Base-by-base conservation (phyloP, 2,888 invertebrate species). In the Stegophylla sp. region DNA sequence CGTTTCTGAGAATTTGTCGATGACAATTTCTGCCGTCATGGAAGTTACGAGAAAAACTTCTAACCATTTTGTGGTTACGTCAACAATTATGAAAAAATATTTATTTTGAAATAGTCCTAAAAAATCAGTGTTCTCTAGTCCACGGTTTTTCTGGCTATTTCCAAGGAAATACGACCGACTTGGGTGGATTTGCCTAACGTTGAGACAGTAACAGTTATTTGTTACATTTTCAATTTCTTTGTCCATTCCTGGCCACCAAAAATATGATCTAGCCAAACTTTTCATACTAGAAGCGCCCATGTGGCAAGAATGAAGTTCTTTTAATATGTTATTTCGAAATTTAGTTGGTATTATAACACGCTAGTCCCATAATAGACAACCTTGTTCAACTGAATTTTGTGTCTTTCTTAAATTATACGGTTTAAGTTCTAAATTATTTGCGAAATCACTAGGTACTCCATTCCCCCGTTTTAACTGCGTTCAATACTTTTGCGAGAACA, bases 401-500 rank as follows among this genome's bases (percentile, higher is more conserved):
- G 51, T 34, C 34, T 71, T 71, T 13, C 34, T 53, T 53, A n/a
- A n/a, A 51, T 34, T 34, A 20, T 71, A 71, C n/a, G 71, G 20
- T 53, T 34, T 53, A 1, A 53, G 15, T 34, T 71, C 71, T 45
- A 15, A 34, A 53, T 53, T 71, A 13, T 28, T 20, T n/a, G 71
- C 9, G 20, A 71, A 71, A 34, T 71, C 56, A 34, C 28, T 23
- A n/a, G n/a, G n/a, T n/a, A 56, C 20, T 56, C 56, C 56, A 71
- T 53, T 71, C 71, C 12, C 34, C 53, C 10, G 71, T 71, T 71
- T 56, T 56, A 2, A 53, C 34, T 20, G 34, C 53, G 53, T 71
- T 51, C 12, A 71, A 34, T 20, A 41, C n/a, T 71, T 51, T 71
- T 7, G 53, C 20, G n/a, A 53, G 10, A 28, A 85, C 83, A 20